Conservation (phyloP, 2,113 vertebrate species). For the Uria aalge region DNA sequence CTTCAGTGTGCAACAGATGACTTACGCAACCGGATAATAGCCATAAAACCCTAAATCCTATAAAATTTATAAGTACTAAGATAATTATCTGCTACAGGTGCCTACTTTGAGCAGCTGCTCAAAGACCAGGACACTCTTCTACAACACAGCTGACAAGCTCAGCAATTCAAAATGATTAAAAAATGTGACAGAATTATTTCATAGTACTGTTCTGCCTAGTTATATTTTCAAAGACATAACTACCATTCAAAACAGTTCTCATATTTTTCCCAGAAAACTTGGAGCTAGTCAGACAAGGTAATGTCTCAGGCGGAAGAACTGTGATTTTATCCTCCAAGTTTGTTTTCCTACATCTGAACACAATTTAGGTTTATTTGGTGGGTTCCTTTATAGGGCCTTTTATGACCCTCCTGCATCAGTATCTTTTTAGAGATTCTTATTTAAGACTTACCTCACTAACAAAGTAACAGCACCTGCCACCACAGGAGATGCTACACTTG, state of each 20-base stretch:
- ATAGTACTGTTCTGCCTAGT: background rate
- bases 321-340: background rate
- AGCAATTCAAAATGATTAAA: background rate
- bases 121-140: background rate
- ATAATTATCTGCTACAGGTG: background rate
- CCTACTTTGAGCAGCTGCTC: background rate
- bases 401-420: background rate
- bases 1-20: background rate
- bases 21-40: fast-evolving
- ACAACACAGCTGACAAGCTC: background rate
- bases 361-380: background rate
- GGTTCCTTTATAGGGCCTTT: background rate
- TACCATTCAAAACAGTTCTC: background rate
- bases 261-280: background rate
- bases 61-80: background rate
- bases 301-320: background rate
- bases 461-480: slow-evolving; percentile 95
- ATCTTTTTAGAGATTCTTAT: background rate
- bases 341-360: background rate
- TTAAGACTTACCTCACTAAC: slow-evolving; percentile 84
- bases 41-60: background rate
- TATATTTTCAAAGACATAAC: background rate
- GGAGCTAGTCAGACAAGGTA: background rate
- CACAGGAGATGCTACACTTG: slow-evolving; percentile 97
- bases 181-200: background rate